These are phyloP conservation scores for Apteryx mantelli DNA, from an alignment of 2,113 vertebrate genomes.

Conservation along the genomic window DNA sequence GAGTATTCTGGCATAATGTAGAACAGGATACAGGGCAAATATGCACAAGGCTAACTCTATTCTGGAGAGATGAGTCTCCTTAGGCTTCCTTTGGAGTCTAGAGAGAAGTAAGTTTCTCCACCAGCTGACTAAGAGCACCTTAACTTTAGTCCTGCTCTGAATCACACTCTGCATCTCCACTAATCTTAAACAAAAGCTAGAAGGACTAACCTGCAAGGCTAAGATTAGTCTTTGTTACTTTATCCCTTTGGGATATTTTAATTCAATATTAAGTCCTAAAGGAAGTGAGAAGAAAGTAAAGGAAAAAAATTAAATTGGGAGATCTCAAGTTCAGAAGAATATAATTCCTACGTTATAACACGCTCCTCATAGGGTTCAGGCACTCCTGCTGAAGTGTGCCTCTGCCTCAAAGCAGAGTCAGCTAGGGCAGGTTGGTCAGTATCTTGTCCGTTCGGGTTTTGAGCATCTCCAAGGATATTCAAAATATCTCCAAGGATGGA, in stretches of 20 bases:
- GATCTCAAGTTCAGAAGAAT: neutral
- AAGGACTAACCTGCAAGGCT: neutral
- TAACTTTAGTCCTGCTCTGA: neutral
- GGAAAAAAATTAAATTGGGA: neutral
- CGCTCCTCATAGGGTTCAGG: neutral
- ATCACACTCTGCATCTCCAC: neutral
- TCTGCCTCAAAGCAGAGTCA: neutral
- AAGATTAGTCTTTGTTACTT: neutral
- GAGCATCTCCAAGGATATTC: neutral
- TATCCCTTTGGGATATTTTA: no score
- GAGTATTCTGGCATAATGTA: neutral
- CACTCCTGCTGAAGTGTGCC: neutral
- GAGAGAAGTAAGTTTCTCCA: neutral
- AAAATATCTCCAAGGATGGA: no score
- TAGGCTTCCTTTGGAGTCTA: neutral
- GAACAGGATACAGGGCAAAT: neutral
- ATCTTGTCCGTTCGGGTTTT: neutral
- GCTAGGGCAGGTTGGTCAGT: neutral
- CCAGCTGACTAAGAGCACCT: neutral
- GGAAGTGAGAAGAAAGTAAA: neutral
- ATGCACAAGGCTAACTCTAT: neutral
- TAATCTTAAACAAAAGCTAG: neutral
- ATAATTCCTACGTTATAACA: neutral
- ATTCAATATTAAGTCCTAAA: no score
- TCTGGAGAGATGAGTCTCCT: neutral